These are phyloP conservation scores for Nipponacmea schrenckii DNA, from an alignment of 2,888 invertebrate genomes.

Conservation along the genomic window DNA sequence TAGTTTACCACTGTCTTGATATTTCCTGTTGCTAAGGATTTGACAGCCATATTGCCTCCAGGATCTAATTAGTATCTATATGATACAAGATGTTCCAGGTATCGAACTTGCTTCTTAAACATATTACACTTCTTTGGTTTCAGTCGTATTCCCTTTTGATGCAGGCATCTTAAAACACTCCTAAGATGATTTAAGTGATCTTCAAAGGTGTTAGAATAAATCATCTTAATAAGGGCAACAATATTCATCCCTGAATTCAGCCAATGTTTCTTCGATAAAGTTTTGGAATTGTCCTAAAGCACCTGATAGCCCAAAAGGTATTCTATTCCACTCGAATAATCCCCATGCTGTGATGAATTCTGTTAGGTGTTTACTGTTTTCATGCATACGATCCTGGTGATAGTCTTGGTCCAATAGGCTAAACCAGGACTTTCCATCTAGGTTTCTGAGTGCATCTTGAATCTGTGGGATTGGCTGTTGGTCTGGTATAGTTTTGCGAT, in stretches of 20 bases:
- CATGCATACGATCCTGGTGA: conserved; percentile 28
- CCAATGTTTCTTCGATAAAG: conserved; percentile 28
- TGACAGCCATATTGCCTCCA: conserved; percentile 21
- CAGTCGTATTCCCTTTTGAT: conserved; percentile 29
- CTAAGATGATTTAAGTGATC: conserved; percentile 17
- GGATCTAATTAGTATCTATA: conserved; percentile 25
- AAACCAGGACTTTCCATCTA: conserved; percentile 30
- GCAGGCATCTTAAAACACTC: conserved; percentile 13
- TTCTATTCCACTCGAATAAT: conserved; percentile 26
- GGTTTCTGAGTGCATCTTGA: conserved; percentile 21
- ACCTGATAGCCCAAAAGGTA: conserved; percentile 30
- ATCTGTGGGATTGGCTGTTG: conserved; percentile 29
- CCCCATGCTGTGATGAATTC: conserved; percentile 30
- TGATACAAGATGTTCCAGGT: conserved; percentile 31
- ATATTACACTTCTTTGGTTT: conserved; percentile 31
- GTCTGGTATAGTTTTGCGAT: conserved; percentile 24
- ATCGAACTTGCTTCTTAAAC: conserved; percentile 28
- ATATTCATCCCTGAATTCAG: conserved; percentile 16
- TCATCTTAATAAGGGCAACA: conserved; percentile 29
- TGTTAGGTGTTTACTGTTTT: conserved; percentile 22
- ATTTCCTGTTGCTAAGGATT: conserved; percentile 15
- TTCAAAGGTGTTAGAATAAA: conserved; percentile 18
- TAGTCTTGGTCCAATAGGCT: conserved; percentile 25
- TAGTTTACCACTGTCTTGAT: conserved; percentile 22
- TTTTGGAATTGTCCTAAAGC: conserved; percentile 25